A percentile compares a stretch with the other conserved stretches of the same genome.
These are phyloP conservation scores for Glossosoma conforme DNA, from an alignment of 1,140 invertebrate genomes.

Conservation along the genomic window DNA sequence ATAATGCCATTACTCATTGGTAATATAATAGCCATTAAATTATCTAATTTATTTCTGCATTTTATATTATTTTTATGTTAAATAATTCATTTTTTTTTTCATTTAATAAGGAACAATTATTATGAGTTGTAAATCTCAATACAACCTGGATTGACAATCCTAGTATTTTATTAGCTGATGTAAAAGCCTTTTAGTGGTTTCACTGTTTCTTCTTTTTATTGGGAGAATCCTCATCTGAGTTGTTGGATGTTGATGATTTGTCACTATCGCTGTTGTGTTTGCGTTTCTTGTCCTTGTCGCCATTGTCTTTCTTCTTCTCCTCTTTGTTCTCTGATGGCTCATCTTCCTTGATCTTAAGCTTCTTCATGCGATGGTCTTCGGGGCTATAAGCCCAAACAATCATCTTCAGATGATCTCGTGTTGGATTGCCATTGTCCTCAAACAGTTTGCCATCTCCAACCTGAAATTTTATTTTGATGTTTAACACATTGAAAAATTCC, in stretches of 20 bases:
- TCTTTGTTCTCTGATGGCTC: slow-evolving; percentile 13
- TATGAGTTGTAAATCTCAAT: no score
- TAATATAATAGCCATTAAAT: no score
- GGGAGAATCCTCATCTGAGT: slow-evolving; percentile 16
- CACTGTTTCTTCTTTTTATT: slow-evolving; percentile 24
- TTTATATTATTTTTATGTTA: no score
- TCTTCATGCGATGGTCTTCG: slow-evolving; percentile 26
- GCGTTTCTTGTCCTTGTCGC: slow-evolving; percentile 13
- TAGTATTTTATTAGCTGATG: no score
- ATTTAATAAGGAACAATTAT: no score
- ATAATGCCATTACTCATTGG: no score
- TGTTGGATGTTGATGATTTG: slow-evolving; percentile 10
- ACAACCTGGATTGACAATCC: no score
- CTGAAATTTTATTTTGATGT: no score
- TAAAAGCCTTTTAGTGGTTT: no score
- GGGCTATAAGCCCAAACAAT: slow-evolving; percentile 64
- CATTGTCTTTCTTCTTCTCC: slow-evolving; percentile 10
- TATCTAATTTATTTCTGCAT: no score
- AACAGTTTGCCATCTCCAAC: slow-evolving; percentile 47
- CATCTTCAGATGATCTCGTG: slow-evolving; percentile 54
- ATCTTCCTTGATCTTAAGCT: slow-evolving; percentile 17
- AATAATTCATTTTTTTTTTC: no score
- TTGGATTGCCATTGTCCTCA: slow-evolving; percentile 54
- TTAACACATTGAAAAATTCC: no score
- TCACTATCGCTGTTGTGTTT: slow-evolving; percentile 18